phyloP scores from a whole-genome alignment of 1,140 invertebrate species.

The Listronotus bonariensis region DNA sequence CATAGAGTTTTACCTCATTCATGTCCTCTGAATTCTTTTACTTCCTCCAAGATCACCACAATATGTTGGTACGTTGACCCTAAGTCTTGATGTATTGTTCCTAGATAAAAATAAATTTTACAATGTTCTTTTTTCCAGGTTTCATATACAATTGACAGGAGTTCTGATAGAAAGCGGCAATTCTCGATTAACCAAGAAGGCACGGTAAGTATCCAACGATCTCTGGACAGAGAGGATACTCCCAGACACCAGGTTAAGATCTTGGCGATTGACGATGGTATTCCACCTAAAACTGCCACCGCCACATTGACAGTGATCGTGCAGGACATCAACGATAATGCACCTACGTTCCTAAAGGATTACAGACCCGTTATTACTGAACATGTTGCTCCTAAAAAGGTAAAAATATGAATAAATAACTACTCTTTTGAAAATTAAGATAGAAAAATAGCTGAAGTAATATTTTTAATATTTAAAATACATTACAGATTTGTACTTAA shows the following conservation, averaged over 20 bases:
- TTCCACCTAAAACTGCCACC: conserved; percentile 92
- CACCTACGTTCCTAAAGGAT: conserved; percentile 87
- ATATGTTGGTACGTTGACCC: too few relatives aligned
- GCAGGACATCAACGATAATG: conserved; percentile 95
- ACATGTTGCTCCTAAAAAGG: conserved; percentile 83
- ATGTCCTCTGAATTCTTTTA: too few relatives aligned
- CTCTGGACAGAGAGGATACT: conserved; percentile 86
- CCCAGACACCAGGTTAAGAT: conserved; percentile 94
- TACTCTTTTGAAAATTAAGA: too few relatives aligned
- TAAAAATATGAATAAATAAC: conserved; percentile 7
- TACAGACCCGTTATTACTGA: conserved; percentile 89
- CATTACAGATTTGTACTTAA: too few relatives aligned
- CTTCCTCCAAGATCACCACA: too few relatives aligned
- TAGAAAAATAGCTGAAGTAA: too few relatives aligned
- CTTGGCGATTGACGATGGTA: conserved; percentile 91
- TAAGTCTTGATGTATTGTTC: too few relatives aligned
- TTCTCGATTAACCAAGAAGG: conserved; percentile 92
- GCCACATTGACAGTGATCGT: conserved; percentile 94
- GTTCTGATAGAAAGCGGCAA: conserved; percentile 87
- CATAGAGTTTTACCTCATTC: too few relatives aligned
- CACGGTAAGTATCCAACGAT: conserved; percentile 88
- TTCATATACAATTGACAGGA: conserved; percentile 87
- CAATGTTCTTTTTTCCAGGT: conserved; percentile 51
- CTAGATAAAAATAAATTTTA: too few relatives aligned
- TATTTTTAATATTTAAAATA: too few relatives aligned